These are phyloP conservation scores for Plebejus melissa DNA, from an alignment of 2,888 invertebrate species.

Conservation along the genomic window DNA sequence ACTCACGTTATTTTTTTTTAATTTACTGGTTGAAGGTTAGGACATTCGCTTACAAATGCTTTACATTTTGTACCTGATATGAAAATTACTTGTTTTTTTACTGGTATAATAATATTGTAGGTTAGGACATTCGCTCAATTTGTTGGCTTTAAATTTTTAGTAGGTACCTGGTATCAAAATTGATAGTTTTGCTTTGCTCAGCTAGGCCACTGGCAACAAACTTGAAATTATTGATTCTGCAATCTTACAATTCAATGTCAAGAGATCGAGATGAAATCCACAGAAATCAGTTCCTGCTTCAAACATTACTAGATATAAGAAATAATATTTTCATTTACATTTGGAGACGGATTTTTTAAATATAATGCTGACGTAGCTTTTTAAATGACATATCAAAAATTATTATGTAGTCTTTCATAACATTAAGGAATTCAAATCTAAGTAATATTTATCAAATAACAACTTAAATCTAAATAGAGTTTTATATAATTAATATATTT, in stretches of 20 bases:
- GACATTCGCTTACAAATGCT: slow-evolving; percentile 1
- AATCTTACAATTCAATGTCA: neutral
- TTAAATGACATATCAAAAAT: neutral
- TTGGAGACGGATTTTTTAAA: neutral
- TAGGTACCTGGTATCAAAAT: no score
- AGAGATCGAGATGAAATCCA: neutral
- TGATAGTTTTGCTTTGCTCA: no score
- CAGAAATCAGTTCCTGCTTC: neutral
- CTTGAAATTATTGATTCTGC: neutral
- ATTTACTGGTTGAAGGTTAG: neutral
- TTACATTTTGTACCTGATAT: no score
- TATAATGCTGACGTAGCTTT: neutral
- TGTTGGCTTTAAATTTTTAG: no score
- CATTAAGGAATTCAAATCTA: neutral
- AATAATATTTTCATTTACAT: neutral
- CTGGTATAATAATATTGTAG: no score
- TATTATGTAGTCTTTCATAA: neutral
- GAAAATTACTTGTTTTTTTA: no score
- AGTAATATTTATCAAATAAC: no score
- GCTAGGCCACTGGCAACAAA: neutral
- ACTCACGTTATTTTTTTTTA: slow-evolving; percentile 46
- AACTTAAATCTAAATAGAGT: no score
- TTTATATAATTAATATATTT: no score
- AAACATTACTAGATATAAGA: neutral
- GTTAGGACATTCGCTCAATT: no score